These are phyloP conservation scores for Probosciger aterrimus DNA, from an alignment of 2,113 vertebrate species.

Conservation along the genomic window DNA sequence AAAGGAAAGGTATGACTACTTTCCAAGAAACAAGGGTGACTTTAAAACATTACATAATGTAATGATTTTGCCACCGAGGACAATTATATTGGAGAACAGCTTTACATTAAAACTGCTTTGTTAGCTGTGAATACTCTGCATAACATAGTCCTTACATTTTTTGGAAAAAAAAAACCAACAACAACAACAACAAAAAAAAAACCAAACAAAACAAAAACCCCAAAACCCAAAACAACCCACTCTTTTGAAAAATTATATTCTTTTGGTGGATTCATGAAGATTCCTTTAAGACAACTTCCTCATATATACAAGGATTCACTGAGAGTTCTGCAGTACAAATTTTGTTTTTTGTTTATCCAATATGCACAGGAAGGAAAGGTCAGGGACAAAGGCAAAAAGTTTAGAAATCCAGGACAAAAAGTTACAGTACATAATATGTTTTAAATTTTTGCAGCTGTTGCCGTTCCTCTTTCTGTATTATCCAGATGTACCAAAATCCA, in stretches of 20 bases:
- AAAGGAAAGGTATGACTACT: background rate
- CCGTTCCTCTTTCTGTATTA: background rate
- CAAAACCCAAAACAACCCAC: background rate
- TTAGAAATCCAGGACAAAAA: slow-evolving; percentile 7
- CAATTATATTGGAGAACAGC: background rate
- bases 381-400: slow-evolving; percentile 22
- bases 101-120: background rate
- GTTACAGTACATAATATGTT: background rate
- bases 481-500: background rate
- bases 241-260: background rate
- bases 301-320: background rate
- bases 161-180: background rate
- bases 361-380: slow-evolving; percentile 17
- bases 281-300: background rate
- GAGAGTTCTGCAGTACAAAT: background rate
- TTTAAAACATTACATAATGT: background rate
- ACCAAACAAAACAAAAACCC: background rate
- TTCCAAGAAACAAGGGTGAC: background rate
- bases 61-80: background rate
- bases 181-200: too few species aligned
- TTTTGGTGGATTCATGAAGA: background rate
- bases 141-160: background rate
- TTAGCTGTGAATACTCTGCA: background rate
- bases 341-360: background rate
- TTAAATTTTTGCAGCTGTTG: slow-evolving; percentile 28